These are phyloP conservation scores for Aplodontia rufa DNA, from an alignment of 2,113 vertebrate species.

Conservation along the genomic window DNA sequence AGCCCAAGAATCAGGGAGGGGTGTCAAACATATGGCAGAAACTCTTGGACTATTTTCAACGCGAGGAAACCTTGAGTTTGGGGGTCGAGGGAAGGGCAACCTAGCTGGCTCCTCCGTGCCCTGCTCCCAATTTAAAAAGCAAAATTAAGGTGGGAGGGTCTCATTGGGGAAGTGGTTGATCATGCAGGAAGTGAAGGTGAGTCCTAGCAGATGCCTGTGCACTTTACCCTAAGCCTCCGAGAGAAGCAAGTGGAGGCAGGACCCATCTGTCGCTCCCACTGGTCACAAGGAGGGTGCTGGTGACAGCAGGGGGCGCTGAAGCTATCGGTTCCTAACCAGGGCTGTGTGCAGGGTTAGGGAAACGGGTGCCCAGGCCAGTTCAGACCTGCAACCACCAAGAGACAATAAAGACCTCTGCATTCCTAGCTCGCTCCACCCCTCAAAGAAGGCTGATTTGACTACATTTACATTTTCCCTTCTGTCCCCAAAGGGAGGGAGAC, in stretches of 20 bases:
- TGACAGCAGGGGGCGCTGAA: background rate
- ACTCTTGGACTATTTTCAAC: background rate
- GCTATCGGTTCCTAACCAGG: background rate
- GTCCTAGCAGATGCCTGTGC: background rate
- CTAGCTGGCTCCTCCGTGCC: background rate
- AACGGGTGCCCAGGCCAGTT: background rate
- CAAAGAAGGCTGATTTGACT: background rate
- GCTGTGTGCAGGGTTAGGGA: no score
- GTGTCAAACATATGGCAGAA: slow-evolving; percentile 14
- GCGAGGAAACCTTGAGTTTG: background rate
- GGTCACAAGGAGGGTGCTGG: fast-evolving
- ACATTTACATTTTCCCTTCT: background rate
- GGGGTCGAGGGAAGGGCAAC: background rate
- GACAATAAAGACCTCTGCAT: no score
- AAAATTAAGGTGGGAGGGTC: background rate
- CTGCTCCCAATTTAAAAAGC: background rate
- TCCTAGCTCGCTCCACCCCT: background rate
- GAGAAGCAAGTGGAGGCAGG: background rate
- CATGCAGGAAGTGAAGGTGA: background rate
- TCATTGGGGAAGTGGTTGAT: background rate
- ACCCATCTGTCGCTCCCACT: fast-evolving
- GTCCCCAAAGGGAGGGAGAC: background rate
- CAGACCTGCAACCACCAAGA: background rate
- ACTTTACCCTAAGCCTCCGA: background rate
- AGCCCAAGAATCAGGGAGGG: slow-evolving; percentile 4